Conservation (phyloP, 2,888 invertebrate genomes). For the Nephrotoma guestfalica region DNA sequence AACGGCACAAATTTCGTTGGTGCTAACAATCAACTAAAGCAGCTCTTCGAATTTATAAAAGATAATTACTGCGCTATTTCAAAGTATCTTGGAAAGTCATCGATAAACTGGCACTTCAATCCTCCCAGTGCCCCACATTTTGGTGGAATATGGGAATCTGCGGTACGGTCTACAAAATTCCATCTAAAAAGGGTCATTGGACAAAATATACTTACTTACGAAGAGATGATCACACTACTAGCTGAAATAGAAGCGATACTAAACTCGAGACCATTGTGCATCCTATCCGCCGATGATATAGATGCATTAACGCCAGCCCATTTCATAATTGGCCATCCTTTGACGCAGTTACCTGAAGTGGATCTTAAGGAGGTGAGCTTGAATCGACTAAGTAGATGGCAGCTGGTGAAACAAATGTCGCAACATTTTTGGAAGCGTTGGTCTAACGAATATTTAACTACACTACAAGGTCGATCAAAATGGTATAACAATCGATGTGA, state of each 20-base stretch:
- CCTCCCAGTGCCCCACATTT: background rate
- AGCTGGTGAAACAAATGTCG: slow-evolving; percentile 15
- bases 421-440: slow-evolving; percentile 18
- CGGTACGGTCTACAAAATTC: background rate
- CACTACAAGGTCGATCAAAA: slow-evolving; percentile 17
- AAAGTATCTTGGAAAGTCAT: too few species aligned
- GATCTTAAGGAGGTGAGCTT: slow-evolving; percentile 9
- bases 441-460: slow-evolving; percentile 16
- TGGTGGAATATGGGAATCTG: background rate
- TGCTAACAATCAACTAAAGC: slow-evolving; percentile 7
- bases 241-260: background rate
- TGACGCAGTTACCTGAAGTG: slow-evolving; percentile 14
- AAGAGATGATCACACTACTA: background rate
- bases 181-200: too few species aligned
- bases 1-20: too few species aligned
- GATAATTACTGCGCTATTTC: too few species aligned
- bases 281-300: background rate
- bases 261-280: background rate
- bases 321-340: background rate
- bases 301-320: background rate
- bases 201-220: too few species aligned
- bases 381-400: slow-evolving; percentile 15
- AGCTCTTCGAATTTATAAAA: too few species aligned
- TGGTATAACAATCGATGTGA: slow-evolving; percentile 13
- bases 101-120: background rate